Percentiles rank a stretch among this genome's conserved stretches.
phyloP scores from a whole-genome alignment of 2,888 invertebrate species.

The Noctua janthina region DNA sequence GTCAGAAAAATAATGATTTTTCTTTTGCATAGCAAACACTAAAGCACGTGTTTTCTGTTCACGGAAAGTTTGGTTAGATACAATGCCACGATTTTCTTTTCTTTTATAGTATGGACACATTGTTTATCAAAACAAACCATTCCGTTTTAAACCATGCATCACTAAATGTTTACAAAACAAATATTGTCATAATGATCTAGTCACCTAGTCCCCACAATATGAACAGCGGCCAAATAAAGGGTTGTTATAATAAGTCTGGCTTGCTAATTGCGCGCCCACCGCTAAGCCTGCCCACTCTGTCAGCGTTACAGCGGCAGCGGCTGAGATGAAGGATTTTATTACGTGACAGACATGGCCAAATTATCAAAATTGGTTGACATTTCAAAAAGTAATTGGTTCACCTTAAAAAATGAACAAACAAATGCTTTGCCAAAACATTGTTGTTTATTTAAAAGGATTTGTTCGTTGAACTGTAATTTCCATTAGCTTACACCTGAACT shows the following conservation, averaged over 20 bases:
- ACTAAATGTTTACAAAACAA: background rate
- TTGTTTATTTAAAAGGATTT: background rate
- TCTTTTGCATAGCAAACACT: background rate
- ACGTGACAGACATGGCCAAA: constrained; percentile 42
- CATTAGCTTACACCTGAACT: background rate
- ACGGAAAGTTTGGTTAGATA: background rate
- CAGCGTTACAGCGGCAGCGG: constrained; percentile 48
- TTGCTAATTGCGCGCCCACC: constrained; percentile 64
- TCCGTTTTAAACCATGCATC: background rate
- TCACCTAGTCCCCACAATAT: constrained; percentile 44
- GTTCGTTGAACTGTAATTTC: background rate
- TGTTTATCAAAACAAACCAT: background rate
- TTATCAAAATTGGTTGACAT: background rate
- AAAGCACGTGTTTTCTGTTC: background rate
- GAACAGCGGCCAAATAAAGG: constrained; percentile 64
- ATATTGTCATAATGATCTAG: background rate
- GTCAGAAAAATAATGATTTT: background rate
- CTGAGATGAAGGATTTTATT: constrained; percentile 33
- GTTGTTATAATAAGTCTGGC: constrained; percentile 67
- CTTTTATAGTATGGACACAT: background rate
- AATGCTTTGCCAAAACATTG: background rate
- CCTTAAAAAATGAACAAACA: background rate
- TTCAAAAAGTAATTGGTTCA: background rate
- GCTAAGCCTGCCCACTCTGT: constrained; percentile 64
- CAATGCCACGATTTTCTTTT: background rate